Evolutionary conservation across 2,888 invertebrate genomes (phyloP).

Genomic region (Scaptomyza polygonia): DNA sequence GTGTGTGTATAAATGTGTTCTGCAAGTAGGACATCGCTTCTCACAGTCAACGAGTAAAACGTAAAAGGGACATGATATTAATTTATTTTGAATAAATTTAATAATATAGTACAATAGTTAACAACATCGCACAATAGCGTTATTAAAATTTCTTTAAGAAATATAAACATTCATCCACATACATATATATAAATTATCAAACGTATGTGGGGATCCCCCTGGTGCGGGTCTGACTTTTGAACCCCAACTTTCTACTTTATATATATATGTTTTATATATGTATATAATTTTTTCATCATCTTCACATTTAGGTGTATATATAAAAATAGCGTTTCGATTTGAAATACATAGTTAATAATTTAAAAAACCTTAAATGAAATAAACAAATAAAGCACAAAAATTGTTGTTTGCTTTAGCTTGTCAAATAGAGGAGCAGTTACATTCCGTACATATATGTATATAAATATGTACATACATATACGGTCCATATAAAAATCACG

Average conservation of each 20-base stretch:
- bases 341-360: constrained; percentile 62
- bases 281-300: constrained; percentile 12
- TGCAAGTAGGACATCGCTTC: constrained; percentile 39
- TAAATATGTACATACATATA: constrained; percentile 1
- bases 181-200: constrained; percentile 62
- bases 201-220: constrained; percentile 50
- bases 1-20: constrained; percentile 16
- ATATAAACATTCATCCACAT: constrained; percentile 81
- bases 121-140: constrained; percentile 83
- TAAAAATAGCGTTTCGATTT: constrained; percentile 67
- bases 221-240: constrained; percentile 30
- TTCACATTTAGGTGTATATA: constrained; percentile 52
- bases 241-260: constrained; percentile 23
- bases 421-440: constrained; percentile 25
- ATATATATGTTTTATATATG: constrained; percentile 14
- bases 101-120: constrained; percentile 81
- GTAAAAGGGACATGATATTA: constrained; percentile 70
- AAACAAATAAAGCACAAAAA: constrained; percentile 46
- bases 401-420: too few relatives aligned
- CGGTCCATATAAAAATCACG: constrained; percentile 41
- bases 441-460: constrained; percentile 15
- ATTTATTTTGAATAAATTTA: constrained; percentile 80
- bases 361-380: constrained; percentile 26
- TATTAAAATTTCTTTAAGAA: constrained; percentile 84
- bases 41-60: constrained; percentile 51